Conservation (phyloP, 92 coral and sea anemone species). For the Umimayanthus chanpuru region DNA sequence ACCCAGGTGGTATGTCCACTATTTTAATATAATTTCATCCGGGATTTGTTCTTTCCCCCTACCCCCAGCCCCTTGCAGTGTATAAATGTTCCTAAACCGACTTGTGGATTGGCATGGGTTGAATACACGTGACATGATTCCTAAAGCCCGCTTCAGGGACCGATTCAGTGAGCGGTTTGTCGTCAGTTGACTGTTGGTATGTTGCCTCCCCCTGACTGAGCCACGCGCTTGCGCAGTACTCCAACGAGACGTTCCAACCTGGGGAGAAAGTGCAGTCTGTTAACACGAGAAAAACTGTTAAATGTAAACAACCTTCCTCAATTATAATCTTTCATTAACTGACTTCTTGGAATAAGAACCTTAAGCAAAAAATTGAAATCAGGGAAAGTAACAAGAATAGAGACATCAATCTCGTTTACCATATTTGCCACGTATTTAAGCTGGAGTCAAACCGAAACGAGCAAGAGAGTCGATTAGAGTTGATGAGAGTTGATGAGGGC, state of each 20-base stretch:
- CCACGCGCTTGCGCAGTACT: constrained; percentile 90
- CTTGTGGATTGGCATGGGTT: neutral
- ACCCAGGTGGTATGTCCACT: neutral
- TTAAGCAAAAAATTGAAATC: too few species aligned
- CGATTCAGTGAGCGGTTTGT: neutral
- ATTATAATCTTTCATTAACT: too few species aligned
- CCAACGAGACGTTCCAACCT: constrained; percentile 93
- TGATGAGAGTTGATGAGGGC: too few species aligned
- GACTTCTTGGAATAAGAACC: too few species aligned
- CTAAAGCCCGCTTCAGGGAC: constrained; percentile 15
- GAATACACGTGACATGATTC: neutral
- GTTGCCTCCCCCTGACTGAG: constrained; percentile 76
- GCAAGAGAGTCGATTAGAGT: too few species aligned
- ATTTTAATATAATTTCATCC: neutral
- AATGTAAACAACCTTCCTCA: neutral
- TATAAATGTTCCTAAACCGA: neutral
- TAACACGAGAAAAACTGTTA: neutral
- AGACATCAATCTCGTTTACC: too few species aligned
- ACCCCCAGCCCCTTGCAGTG: neutral
- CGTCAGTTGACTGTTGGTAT: constrained; percentile 79
- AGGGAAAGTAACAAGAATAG: too few species aligned
- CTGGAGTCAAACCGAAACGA: too few species aligned
- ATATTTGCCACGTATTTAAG: too few species aligned
- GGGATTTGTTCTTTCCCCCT: neutral
- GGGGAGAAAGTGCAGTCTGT: constrained; percentile 10